Base-by-base conservation (phyloP, 2,113 vertebrate species). In the Ophthalmolycus amberensis region DNA sequence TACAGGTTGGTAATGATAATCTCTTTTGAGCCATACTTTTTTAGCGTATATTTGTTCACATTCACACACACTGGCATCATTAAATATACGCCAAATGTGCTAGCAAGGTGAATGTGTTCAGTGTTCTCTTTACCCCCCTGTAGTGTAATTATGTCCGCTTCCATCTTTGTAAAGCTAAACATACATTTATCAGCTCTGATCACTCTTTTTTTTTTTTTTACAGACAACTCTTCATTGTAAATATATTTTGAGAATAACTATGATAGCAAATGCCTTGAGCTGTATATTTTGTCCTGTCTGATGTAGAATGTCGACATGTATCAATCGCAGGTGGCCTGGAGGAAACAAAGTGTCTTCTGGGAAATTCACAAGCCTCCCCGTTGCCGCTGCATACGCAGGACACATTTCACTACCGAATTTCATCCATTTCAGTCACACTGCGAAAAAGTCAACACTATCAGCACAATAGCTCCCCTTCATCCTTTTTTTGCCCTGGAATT, bases 401-500 rank as follows among this genome's bases (percentile, higher is more conserved):
- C 59, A 54, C 4, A 71, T 79, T 77, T 69, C 20, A 75, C 77
- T 42, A 37, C 69, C 73, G 70, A 42, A 83, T 75, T 62, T 54
- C 44, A 75, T 60, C 62, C 44, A 52, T 44, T 78, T 79, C 56
- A 16, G 20, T 46, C 75, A 60, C n/a, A 74, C 48, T 18, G 22
- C 34, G 64, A 56, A n/a, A 73, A 50, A 48, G 42, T 68, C 63
- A 81, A 48, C 4, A 7, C 48, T 70, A 63, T 75, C 77, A 59
- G 62, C 3, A 27, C 2, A 44, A 38, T 6, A 11, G 32, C 20
- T 65, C 34, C 62, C 1, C 9, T 71, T 59, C 8, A 20, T 73
- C 48, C 64, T 20, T 44, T 40, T 40, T 48, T 56, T 14, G 32
- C 40, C 12, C n/a, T 37, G 34, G 9, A 70, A 62, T 46, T 67